Percentiles rank a stretch among this genome's conserved stretches.
Evolutionary conservation across 2,113 vertebrate genomes (phyloP).

Genomic region (Pituophis catenifer): DNA sequence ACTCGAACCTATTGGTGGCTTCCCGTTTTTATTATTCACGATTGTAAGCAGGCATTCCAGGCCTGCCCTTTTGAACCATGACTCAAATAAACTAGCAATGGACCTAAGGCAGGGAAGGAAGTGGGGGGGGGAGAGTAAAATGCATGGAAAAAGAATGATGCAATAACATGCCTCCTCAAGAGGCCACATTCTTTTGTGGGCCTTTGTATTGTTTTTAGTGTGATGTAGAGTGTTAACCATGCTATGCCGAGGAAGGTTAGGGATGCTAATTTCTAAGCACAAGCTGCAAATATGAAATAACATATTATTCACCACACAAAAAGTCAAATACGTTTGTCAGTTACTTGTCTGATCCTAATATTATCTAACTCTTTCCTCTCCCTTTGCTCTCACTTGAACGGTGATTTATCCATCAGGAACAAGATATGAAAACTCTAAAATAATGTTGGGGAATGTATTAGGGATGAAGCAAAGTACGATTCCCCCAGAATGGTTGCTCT

Average conservation of each 20-base stretch:
- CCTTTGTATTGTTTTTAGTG: background rate
- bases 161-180: background rate
- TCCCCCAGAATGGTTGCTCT: background rate
- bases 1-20: background rate
- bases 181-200: slow-evolving; percentile 9
- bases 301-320: too few species aligned
- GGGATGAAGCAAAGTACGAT: background rate
- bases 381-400: background rate
- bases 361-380: background rate
- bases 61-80: background rate
- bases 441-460: too few species aligned
- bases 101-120: background rate
- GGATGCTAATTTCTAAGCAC: background rate
- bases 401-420: background rate
- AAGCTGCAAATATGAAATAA: background rate
- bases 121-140: background rate
- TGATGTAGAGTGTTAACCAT: background rate
- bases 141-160: background rate
- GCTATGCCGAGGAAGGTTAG: background rate
- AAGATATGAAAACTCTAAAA: background rate
- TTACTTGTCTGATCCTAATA: background rate
- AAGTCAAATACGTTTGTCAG: background rate
- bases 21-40: slow-evolving; percentile 28
- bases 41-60: slow-evolving; percentile 21
- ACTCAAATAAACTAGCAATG: slow-evolving; percentile 13